Evolutionary conservation across 1,140 invertebrate species (phyloP).

Genomic region (Brachionus rotundiformis): DNA sequence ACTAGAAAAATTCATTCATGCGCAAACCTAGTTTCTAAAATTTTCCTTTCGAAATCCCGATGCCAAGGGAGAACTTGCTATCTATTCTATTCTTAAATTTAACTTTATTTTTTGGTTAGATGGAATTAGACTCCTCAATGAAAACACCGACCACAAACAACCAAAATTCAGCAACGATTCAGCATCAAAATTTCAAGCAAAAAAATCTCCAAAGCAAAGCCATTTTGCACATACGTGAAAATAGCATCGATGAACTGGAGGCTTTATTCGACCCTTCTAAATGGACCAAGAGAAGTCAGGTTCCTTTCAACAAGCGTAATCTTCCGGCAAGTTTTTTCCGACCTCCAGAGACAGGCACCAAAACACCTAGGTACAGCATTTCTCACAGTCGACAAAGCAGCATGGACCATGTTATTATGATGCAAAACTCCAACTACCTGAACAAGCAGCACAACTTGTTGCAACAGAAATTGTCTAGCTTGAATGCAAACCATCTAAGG

Average conservation of each 20-base stretch:
- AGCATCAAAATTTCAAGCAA: constrained; percentile 41
- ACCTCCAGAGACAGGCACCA: constrained; percentile 40
- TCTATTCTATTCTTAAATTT: background rate
- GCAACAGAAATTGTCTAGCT: constrained; percentile 16
- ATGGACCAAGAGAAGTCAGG: constrained; percentile 26
- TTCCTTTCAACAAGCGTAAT: constrained; percentile 9
- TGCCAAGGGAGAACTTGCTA: background rate
- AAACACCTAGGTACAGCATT: background rate
- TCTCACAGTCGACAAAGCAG: constrained; percentile 26
- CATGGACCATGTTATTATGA: constrained; percentile 1
- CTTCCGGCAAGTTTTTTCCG: constrained; percentile 38
- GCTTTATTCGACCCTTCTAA: constrained; percentile 47
- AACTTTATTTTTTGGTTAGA: constrained; percentile 9
- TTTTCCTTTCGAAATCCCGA: background rate
- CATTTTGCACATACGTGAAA: constrained; percentile 45
- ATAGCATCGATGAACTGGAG: constrained; percentile 44
- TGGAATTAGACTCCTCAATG: constrained; percentile 26
- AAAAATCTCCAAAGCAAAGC: background rate
- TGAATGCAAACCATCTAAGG: constrained; percentile 33
- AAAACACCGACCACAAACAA: background rate
- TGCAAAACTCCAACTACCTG: background rate
- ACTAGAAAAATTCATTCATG: constrained; percentile 18
- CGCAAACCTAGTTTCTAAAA: background rate
- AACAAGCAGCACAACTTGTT: constrained; percentile 13
- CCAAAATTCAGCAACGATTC: background rate